phyloP scores from a whole-genome alignment of 1,140 invertebrate genomes.

The Zaprionus lachaisei region DNA sequence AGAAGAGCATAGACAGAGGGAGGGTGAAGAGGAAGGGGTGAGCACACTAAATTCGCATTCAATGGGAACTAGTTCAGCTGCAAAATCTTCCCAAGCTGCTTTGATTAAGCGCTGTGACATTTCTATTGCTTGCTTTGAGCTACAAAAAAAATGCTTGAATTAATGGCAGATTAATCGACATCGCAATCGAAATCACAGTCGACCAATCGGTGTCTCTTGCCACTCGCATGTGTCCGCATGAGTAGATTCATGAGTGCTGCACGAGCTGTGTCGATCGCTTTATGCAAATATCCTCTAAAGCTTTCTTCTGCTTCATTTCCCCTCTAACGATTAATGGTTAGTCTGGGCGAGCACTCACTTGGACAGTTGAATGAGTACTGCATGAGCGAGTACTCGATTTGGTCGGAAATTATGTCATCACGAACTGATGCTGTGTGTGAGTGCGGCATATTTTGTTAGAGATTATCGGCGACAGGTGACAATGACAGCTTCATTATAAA shows the following conservation, averaged over 20 bases:
- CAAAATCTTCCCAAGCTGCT: conserved; percentile 56
- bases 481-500: conserved; percentile 82
- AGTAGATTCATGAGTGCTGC: conserved; percentile 1
- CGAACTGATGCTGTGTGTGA: conserved; percentile 1
- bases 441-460: conserved; percentile 52
- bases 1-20: background rate
- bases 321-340: too few relatives aligned
- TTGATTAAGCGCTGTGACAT: conserved; percentile 61
- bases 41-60: conserved; percentile 29
- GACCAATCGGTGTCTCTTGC: background rate
- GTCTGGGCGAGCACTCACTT: background rate
- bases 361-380: conserved; percentile 13
- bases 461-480: conserved; percentile 80
- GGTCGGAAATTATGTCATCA: background rate
- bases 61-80: conserved; percentile 33
- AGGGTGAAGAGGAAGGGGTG: background rate
- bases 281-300: background rate
- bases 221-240: background rate
- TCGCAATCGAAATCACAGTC: conserved; percentile 46
- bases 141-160: conserved; percentile 57
- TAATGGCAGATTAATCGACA: conserved; percentile 74
- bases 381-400: conserved; percentile 5
- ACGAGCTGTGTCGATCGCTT: background rate
- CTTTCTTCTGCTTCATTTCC: background rate
- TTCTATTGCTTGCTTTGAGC: conserved; percentile 39